Percentiles rank a stretch among this genome's conserved stretches.
These are phyloP conservation scores for Liparis tanakae DNA, from an alignment of 2,797 vertebrate species.

Conservation along the genomic window DNA sequence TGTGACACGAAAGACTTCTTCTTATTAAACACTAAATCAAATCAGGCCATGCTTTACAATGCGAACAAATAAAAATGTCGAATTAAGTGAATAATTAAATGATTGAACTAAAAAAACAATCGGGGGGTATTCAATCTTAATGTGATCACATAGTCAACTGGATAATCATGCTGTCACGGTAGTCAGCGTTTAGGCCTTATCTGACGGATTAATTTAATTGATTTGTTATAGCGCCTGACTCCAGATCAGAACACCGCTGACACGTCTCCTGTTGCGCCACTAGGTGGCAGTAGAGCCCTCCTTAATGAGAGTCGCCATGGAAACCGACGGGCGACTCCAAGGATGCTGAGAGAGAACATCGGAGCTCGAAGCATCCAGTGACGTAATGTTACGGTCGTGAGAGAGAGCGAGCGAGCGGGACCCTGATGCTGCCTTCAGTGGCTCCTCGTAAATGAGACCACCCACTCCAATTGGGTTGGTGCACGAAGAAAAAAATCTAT, in stretches of 20 bases:
- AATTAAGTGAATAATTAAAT: not conserved
- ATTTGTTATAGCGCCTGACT: not conserved
- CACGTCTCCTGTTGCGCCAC: conserved; percentile 18
- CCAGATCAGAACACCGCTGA: not conserved
- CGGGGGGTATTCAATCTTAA: not conserved
- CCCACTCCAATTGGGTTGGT: accelerated
- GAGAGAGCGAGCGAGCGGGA: conserved; percentile 54
- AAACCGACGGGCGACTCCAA: conserved; percentile 77
- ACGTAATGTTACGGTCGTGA: conserved; percentile 78
- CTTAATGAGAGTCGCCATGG: conserved; percentile 77
- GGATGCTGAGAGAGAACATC: conserved; percentile 68
- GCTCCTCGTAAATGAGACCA: not conserved
- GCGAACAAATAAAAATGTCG: not conserved
- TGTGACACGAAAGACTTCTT: not conserved
- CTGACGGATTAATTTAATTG: conserved; percentile 1
- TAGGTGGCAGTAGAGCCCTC: conserved; percentile 61
- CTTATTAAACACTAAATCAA: conserved; percentile 6
- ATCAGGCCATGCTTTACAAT: not conserved
- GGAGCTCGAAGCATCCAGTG: conserved; percentile 63
- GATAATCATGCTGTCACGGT: not conserved
- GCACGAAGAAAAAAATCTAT: not conserved
- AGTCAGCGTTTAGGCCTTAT: not conserved
- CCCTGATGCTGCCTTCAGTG: conserved; percentile 56
- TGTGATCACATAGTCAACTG: not conserved
- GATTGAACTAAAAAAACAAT: not conserved